Conservation (phyloP, 2,113 vertebrate genomes). For the Campylomormyrus tamandua region DNA sequence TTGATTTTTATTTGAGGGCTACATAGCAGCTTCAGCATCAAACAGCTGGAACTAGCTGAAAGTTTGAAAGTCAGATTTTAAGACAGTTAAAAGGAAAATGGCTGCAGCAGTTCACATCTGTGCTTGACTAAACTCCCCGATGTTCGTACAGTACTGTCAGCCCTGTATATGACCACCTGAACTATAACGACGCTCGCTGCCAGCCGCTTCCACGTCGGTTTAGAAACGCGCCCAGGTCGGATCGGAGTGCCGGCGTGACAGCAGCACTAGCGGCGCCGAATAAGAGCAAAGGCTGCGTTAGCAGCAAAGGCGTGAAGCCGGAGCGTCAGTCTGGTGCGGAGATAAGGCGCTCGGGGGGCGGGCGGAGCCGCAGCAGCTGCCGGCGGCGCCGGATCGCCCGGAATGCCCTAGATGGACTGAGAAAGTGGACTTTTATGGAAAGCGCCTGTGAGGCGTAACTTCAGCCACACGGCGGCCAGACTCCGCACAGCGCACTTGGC, state of each 20-base stretch:
- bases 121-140: background rate
- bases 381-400: constrained; percentile 62
- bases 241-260: too few relatives aligned
- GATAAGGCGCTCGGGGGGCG: constrained; percentile 32
- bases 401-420: constrained; percentile 73
- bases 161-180: background rate
- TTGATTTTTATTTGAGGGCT: too few relatives aligned
- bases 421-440: constrained; percentile 88
- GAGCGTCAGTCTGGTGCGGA: background rate
- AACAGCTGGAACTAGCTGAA: background rate
- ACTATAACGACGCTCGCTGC: too few relatives aligned
- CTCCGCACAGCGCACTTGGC: constrained; percentile 31
- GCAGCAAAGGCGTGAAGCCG: too few relatives aligned
- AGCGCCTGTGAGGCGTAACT: constrained; percentile 52
- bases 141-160: background rate
- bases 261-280: too few relatives aligned
- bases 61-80: background rate
- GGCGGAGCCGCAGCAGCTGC: constrained; percentile 70
- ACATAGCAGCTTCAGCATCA: background rate
- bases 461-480: constrained; percentile 52
- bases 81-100: background rate
- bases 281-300: too few relatives aligned
- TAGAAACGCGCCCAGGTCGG: too few relatives aligned
- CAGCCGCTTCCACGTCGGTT: too few relatives aligned
- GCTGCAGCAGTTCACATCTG: background rate